Base-by-base conservation (phyloP, 2,113 vertebrate species). In the Python bivittatus region DNA sequence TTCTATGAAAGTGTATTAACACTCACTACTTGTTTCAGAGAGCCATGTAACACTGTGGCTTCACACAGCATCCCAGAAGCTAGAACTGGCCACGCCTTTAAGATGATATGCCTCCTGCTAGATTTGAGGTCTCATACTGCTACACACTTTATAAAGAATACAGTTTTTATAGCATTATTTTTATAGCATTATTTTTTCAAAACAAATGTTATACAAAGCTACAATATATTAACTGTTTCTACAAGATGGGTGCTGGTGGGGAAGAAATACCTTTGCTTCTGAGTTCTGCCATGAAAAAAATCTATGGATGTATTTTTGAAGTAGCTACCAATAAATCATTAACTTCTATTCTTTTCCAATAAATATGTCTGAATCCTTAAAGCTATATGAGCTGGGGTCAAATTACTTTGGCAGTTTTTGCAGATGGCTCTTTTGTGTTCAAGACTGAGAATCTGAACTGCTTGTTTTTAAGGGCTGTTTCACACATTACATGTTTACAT, bases 311-410 rank as follows among this genome's bases (percentile, higher is more conserved):
- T 48, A 0, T 9, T 56, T 29, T 33, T 61, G 23, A 60, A 61
- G 23, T 17, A 79, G 33, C 23, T 68, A 23, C 54, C 54, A 88
- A 52, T 92, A 92, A 88, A 58, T 92, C 86, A 57, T 10, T 92
- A 23, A 29, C 20, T 88, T 88, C 88, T n/a, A 88, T 57, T 83
- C 42, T 42, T 22, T 88, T 83, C 57, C 86, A 83, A 52, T 84
- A 92, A 92, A 84, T 93, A 42, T 68, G 92, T 92, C 91, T 93
- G 60, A 90, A 94, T 95, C 90, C 94, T 95, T 94, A 54, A 95
- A 94, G 89, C 95, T 93, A 13, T 11, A 44, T 23, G 60, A 13
- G 25, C 29, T 64, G 90, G 90, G 72, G 94, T 94, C 61, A 84
- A 87, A 52, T 90, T 91, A 92, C 85, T 92, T 86, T 84, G 94